Conservation (phyloP, 2,113 vertebrate genomes). For the rabbit (Oryctolagus cuniculus) region DNA sequence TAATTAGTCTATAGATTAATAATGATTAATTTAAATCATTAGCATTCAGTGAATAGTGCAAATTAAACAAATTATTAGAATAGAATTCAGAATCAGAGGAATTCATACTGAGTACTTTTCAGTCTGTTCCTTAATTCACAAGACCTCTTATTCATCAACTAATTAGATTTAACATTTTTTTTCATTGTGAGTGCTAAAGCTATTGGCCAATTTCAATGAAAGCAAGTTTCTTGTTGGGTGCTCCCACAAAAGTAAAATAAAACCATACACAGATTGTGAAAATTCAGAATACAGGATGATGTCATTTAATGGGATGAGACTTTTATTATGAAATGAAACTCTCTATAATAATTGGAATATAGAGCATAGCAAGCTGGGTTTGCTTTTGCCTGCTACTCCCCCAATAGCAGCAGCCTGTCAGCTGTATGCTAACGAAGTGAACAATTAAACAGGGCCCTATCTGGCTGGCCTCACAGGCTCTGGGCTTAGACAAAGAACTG, state of each 20-base stretch:
- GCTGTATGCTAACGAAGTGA: slow-evolving; percentile 95
- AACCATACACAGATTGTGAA: slow-evolving; percentile 6
- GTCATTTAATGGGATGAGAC: slow-evolving; percentile 73
- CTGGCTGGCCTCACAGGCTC: slow-evolving; percentile 84
- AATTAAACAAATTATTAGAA: slow-evolving; percentile 62
- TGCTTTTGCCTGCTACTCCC: slow-evolving; percentile 78
- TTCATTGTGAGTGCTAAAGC: slow-evolving; percentile 57
- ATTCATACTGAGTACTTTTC: slow-evolving; percentile 62
- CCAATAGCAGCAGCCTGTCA: slow-evolving; percentile 88
- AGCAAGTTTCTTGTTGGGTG: slow-evolving; percentile 63
- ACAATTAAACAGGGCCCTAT: slow-evolving; percentile 91
- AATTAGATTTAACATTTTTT: slow-evolving; percentile 78
- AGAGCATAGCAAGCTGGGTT: slow-evolving; percentile 85
- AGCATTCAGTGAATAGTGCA: slow-evolving; percentile 59
- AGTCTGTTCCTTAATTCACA: slow-evolving; percentile 65
- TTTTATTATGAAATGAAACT: slow-evolving; percentile 87
- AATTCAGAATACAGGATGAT: slow-evolving; percentile 51
- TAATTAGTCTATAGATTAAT: slow-evolving; percentile 57
- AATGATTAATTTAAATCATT: slow-evolving; percentile 59
- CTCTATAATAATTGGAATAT: slow-evolving; percentile 88
- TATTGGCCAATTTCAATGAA: slow-evolving; percentile 66
- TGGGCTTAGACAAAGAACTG: slow-evolving; percentile 92
- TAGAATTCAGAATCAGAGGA: slow-evolving; percentile 70
- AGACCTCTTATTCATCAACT: slow-evolving; percentile 70
- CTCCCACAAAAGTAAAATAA: slow-evolving; percentile 55